Evolutionary conservation across 1,140 invertebrate genomes (phyloP), one percentile per base, ranked within the genome.

Genomic region (Diuraphis noxia): DNA sequence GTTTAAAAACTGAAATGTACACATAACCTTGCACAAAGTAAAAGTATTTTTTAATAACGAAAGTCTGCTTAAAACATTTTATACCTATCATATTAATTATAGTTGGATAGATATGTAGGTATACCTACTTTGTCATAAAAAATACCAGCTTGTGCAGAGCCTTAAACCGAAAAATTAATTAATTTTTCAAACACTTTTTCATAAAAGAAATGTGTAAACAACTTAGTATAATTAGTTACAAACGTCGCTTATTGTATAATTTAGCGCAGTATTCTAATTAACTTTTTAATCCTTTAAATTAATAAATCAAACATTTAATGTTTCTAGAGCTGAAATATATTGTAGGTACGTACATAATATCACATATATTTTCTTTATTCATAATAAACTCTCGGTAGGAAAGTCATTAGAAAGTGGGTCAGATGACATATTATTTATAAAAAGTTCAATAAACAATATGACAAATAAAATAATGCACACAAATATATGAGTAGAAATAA

Each of bases 31-130:
- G 8, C 17, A 63, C 30, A 63, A 63, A n/a, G 30, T n/a, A 63
- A 63, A n/a, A 63, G 30, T 63, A 9, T 63, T 63, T 56, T 63
- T 63, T 63, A n/a, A 63, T 63, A 63, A 63, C 30, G 13, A 13
- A 72, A 72, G 30, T 72, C 30, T 72, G n/a, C 56, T 72, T n/a
- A n/a, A 63, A 72, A n/a, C 30, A 72, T 72, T 72, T n/a, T n/a
- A 72, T n/a, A n/a, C n/a, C n/a, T n/a, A n/a, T n/a, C n/a, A 72
- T 72, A 72, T 72, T 72, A 72, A n/a, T 72, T n/a, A 72, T 72
- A n/a, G 30, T n/a, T 5, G 56, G n/a, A n/a, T 72, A 34, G n/a
- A 6, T 21, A 21, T 72, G n/a, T 72, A n/a, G n/a, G n/a, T n/a
- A n/a, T n/a, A n/a, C n/a, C n/a, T n/a, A n/a, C n/a, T 72, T n/a